These are phyloP conservation scores for Tetranychus piercei DNA, from an alignment of 2,888 invertebrate genomes.

Conservation along the genomic window DNA sequence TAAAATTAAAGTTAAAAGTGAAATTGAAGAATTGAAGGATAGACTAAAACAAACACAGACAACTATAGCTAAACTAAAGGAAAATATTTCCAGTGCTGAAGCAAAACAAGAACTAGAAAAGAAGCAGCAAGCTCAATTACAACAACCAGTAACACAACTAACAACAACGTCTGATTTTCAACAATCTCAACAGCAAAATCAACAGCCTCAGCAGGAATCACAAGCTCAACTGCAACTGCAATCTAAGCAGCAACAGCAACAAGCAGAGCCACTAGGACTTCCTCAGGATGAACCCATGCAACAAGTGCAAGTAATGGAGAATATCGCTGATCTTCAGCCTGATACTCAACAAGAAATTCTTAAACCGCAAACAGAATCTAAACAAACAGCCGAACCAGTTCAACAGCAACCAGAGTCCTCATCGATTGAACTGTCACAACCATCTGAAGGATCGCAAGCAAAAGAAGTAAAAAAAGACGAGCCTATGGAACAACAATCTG, in stretches of 20 bases:
- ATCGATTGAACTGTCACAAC: too few relatives aligned
- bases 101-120: neutral
- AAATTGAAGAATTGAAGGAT: conserved; percentile 65
- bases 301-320: too few relatives aligned
- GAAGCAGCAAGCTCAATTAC: neutral
- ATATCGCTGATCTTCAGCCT: too few relatives aligned
- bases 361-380: too few relatives aligned
- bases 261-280: too few relatives aligned
- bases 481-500: neutral
- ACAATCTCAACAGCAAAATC: neutral
- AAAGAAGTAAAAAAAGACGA: too few relatives aligned
- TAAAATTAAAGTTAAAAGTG: conserved; percentile 57
- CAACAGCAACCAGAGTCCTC: too few relatives aligned
- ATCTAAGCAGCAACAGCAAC: too few relatives aligned
- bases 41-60: conserved; percentile 64
- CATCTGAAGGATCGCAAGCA: too few relatives aligned
- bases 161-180: neutral
- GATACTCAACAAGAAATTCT: too few relatives aligned
- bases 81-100: conserved; percentile 7
- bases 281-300: too few relatives aligned
- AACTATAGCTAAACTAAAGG: conserved; percentile 41
- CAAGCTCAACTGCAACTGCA: neutral
- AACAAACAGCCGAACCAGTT: too few relatives aligned
- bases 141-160: neutral
- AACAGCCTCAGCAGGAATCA: neutral